Conservation (phyloP, 2,888 invertebrate species). For the Lysandra bellargus region DNA sequence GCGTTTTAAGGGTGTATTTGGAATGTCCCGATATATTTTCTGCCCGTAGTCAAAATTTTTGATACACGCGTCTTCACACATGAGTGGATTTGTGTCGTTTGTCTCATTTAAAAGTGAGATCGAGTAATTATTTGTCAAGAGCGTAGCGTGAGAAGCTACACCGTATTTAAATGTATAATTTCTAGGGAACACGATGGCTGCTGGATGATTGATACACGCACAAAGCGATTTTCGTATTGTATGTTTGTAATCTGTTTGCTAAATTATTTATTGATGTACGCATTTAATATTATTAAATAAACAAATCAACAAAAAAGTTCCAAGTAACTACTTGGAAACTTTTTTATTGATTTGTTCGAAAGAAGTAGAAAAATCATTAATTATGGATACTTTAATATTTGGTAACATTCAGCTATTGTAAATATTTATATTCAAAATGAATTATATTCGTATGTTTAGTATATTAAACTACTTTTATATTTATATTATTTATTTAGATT, state of each 20-base stretch:
- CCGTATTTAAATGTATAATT: constrained; percentile 17
- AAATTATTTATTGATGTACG: not conserved
- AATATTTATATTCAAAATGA: not conserved
- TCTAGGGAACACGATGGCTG: not conserved
- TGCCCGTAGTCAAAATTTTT: constrained; percentile 49
- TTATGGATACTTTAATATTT: not conserved
- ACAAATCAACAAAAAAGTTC: no score
- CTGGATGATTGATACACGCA: not conserved
- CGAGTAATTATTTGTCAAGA: constrained; percentile 66
- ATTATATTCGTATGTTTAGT: no score
- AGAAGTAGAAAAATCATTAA: not conserved
- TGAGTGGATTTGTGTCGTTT: constrained; percentile 72
- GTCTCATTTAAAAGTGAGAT: constrained; percentile 70
- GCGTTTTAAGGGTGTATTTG: not conserved
- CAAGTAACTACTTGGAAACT: not conserved
- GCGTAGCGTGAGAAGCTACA: constrained; percentile 61
- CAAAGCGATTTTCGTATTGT: not conserved
- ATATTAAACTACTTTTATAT: no score
- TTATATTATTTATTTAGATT: no score
- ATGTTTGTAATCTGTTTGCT: not conserved
- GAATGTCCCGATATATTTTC: constrained; percentile 36
- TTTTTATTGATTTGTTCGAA: not conserved
- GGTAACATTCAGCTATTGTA: not conserved
- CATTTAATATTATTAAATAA: no score
- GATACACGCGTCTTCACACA: constrained; percentile 66